Base-by-base conservation (phyloP, 1,140 invertebrate species). In the Epicauta chinensis region DNA sequence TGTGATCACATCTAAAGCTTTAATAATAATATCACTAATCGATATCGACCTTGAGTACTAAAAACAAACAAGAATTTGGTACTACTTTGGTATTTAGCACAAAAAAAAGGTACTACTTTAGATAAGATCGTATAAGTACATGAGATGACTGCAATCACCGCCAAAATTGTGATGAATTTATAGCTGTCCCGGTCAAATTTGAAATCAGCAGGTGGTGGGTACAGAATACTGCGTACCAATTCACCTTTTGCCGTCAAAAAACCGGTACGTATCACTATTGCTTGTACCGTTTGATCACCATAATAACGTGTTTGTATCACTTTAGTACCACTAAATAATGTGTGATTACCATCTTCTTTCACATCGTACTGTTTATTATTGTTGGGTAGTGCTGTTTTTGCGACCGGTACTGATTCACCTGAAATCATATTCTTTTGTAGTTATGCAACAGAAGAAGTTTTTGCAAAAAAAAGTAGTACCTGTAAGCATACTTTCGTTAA, bases 401-500 rank as follows among this genome's bases (percentile, higher is more conserved):
- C 92, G 0, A 96, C 86, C 0, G 93, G 93, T 0, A 96, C 91
- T 64, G 91, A 92, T 67, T 87, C 84, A 46, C 87, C 86, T 79
- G 50, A 43, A 74, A 71, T 50, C 7, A 23, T n/a, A n/a, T n/a
- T n/a, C n/a, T n/a, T n/a, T n/a, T n/a, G n/a, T n/a, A n/a, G n/a
- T n/a, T n/a, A n/a, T n/a, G n/a, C n/a, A n/a, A n/a, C n/a, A n/a
- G n/a, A n/a, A n/a, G n/a, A n/a, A n/a, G n/a, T n/a, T n/a, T n/a
- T n/a, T n/a, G n/a, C n/a, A n/a, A n/a, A 30, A 10, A 34, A 34
- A 9, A 3, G 10, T 34, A 34, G 80, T 69, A 92, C 90, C 91
- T 38, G 94, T 98, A n/a, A 98, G 77, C 90, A 97, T 97, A 55
- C 90, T 91, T 75, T 98, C 96, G 70, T 98, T 96, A 11, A 98